Evolutionary conservation across 2,888 invertebrate genomes (phyloP).

Genomic region (Digitonthophagus gazella): DNA sequence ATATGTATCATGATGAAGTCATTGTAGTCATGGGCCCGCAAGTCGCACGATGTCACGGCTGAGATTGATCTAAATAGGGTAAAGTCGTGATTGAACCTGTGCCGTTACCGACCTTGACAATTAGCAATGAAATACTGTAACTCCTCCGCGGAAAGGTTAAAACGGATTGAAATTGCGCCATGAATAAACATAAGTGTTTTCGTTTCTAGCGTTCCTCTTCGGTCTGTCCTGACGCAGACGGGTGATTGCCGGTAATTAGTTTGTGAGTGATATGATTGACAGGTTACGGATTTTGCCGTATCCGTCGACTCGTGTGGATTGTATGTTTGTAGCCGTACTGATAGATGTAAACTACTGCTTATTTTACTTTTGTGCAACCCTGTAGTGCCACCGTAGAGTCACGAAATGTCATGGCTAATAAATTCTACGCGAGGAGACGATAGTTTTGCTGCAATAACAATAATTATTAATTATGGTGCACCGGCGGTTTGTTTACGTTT

Average conservation of each 20-base stretch:
- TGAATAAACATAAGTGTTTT: slow-evolving; percentile 21
- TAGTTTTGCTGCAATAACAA: slow-evolving; percentile 9
- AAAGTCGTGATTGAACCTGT: slow-evolving; percentile 44
- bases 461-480: slow-evolving; percentile 15
- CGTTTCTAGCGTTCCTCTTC: slow-evolving; percentile 2
- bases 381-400: not conserved
- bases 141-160: slow-evolving; percentile 32
- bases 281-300: not conserved
- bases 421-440: not conserved
- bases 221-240: slow-evolving; percentile 1
- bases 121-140: slow-evolving; percentile 33
- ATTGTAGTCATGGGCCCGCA: slow-evolving; percentile 41
- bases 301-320: not conserved
- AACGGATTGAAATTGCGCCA: slow-evolving; percentile 30
- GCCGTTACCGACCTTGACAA: slow-evolving; percentile 44
- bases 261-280: not conserved
- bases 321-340: not conserved
- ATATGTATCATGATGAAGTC: slow-evolving; percentile 42
- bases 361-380: not conserved
- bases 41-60: slow-evolving; percentile 43
- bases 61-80: slow-evolving; percentile 46
- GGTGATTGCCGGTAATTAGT: not conserved
- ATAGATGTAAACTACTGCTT: not conserved
- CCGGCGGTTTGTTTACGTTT: slow-evolving; percentile 12
- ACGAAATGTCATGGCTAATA: not conserved